These are phyloP conservation scores for Gambusia yucatana DNA, from an alignment of 2,797 vertebrate species.

Conservation along the genomic window DNA sequence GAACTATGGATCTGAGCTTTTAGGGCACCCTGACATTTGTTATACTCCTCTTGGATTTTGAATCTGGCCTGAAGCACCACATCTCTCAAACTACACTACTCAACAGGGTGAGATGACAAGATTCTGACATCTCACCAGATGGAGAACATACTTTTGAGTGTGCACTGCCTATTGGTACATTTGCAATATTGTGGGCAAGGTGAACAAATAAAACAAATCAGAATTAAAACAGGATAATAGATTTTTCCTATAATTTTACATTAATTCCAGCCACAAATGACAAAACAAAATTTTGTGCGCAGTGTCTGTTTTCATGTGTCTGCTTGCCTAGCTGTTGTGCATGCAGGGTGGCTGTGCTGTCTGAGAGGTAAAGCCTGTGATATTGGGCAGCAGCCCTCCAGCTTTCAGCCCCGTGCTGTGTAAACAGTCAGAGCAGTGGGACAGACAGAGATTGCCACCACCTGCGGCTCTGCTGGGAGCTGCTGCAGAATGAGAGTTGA, in stretches of 20 bases:
- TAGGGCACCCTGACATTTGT: neutral
- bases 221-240: neutral
- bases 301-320: neutral
- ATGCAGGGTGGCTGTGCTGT: slow-evolving; percentile 36
- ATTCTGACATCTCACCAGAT: neutral
- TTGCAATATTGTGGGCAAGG: neutral
- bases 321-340: slow-evolving; percentile 21
- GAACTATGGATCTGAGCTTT: neutral
- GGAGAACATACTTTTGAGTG: neutral
- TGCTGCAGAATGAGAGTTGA: slow-evolving; percentile 57
- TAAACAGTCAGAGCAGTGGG: slow-evolving; percentile 58
- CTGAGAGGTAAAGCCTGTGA: slow-evolving; percentile 61
- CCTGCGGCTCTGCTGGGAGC: slow-evolving; percentile 72
- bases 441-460: slow-evolving; percentile 69
- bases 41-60: neutral
- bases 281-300: neutral
- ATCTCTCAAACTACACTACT: neutral
- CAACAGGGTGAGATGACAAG: neutral
- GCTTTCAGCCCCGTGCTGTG: slow-evolving; percentile 49
- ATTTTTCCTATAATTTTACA: neutral
- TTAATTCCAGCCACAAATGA: neutral
- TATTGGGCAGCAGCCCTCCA: slow-evolving; percentile 62
- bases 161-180: neutral
- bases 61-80: neutral
- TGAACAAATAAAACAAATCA: neutral